Evolutionary conservation across 2,888 invertebrate species (phyloP), one percentile per base, ranked within the genome.

Genomic region (Acleris literana): DNA sequence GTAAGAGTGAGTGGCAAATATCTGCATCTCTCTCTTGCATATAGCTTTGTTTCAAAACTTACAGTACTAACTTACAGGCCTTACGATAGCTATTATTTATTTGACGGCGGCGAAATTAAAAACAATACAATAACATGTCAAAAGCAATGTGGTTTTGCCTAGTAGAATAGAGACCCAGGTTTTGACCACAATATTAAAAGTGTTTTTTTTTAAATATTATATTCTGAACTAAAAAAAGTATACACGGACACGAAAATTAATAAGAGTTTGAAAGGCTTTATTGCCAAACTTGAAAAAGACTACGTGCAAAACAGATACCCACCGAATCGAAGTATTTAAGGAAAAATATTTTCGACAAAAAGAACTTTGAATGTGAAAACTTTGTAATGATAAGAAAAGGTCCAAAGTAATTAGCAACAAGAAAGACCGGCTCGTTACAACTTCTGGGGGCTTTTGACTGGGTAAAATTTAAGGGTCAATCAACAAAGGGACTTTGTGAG

Each of bases 391-490:
- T 70, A 71, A 72, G 72, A 70, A 67, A 68, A 71, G 68, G 68
- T 57, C 68, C 68, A 55, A 74, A 72, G 71, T 72, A 71, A 74
- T 72, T 74, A 72, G 71, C 69, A 71, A 72, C 71, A 69, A 70
- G 69, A 71, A 70, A 68, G 61, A 51, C 60, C 70, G 68, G 66
- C 71, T 71, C 70, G 71, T 69, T 70, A 69, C 59, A 71, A 71
- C 68, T 71, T 71, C 49, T 64, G 68, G 56, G 68, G 69, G 68
- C 72, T 63, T 71, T 72, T 68, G 72, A 70, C 67, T 71, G 72
- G 74, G 71, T 70, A 74, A 71, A 73, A 73, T 75, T 76, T 70
- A 74, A 73, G 73, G 69, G 70, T 69, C 73, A 75, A 72, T 74
- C 72, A 74, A 72, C 56, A 61, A 62, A 46, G 18, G 18, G 39